Base-by-base conservation (phyloP, 2,797 vertebrate species). In the Chlorospingus flavigularis region DNA sequence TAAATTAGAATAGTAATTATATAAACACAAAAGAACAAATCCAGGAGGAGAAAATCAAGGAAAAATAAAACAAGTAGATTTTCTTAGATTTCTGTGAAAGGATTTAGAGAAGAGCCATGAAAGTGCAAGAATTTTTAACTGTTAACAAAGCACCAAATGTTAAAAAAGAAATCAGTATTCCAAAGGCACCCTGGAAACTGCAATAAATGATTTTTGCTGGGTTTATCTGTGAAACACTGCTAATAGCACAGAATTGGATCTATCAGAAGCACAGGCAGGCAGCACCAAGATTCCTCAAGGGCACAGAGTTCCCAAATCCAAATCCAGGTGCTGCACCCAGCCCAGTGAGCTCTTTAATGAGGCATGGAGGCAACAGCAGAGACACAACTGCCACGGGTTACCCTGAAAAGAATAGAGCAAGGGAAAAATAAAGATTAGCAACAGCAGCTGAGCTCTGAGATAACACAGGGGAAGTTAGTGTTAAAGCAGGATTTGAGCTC, bases 391-490 rank as follows among this genome's bases (percentile, higher is more conserved):
- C 2, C 2, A 66, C 2, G 61, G 86, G 54, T 80, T 19, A 48
- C 47, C 53, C 1, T 68, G 84, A 50, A 87, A 93, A 92, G 68
- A 92, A 92, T 60, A 72, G 1, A 75, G 39, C 40, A n/a, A 55
- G 75, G 13, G 1, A 37, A 86, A 72, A 77, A 45, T 15, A 81
- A 71, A 91, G 17, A 83, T 95, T 82, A 86, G 68, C 50, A 72
- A 78, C 35, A 68, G 47, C 89, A 88, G 92, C 89, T 96, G 94
- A 94, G 92, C 92, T 68, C 4, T 1, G 90, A 93, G 81, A 96
- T 96, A 95, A 87, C 57, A 17, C 10, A 60, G 75, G 78, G 65
- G 80, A 88, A 91, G 78, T 90, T 66, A 6, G 43, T 48, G 68
- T 45, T 80, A 58, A 65, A 88, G 89, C 42, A 83, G 79, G 86